These are phyloP conservation scores for Spheniscus humboldti DNA, from an alignment of 2,797 vertebrate species.

Conservation along the genomic window DNA sequence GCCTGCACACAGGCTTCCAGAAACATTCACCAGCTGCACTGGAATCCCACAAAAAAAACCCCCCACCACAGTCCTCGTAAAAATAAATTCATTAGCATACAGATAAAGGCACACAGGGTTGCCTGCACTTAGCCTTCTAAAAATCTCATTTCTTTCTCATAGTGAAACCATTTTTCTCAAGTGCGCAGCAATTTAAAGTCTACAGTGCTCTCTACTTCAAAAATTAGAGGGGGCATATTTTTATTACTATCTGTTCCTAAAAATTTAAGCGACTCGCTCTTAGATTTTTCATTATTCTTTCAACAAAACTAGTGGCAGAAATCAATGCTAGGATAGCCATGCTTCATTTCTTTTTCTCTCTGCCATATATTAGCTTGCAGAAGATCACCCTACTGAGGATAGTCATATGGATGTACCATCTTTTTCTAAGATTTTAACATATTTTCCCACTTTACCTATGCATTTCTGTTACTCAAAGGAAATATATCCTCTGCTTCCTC, in stretches of 20 bases:
- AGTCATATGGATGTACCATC: accelerated
- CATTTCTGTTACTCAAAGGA: not conserved
- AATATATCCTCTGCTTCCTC: not conserved
- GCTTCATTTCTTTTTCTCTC: not conserved
- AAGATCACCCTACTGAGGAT: not conserved
- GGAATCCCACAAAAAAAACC: not conserved
- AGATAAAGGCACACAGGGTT: not conserved
- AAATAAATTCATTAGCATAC: not conserved
- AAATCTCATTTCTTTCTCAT: not conserved
- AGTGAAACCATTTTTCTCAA: not conserved
- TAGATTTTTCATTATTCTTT: not conserved
- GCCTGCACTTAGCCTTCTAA: not conserved
- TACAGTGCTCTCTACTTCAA: not conserved
- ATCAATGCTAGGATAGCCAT: not conserved
- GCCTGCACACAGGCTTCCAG: not conserved
- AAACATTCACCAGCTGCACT: not conserved
- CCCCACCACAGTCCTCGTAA: not conserved
- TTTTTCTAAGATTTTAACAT: not conserved
- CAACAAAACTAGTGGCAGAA: not conserved
- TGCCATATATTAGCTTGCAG: not conserved
- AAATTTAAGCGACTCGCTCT: not conserved
- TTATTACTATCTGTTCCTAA: not conserved
- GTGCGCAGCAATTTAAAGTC: not conserved
- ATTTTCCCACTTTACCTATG: not conserved
- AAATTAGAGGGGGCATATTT: not conserved